Conservation (phyloP, 2,888 invertebrate genomes). For the Bembecia ichneumoniformis region DNA sequence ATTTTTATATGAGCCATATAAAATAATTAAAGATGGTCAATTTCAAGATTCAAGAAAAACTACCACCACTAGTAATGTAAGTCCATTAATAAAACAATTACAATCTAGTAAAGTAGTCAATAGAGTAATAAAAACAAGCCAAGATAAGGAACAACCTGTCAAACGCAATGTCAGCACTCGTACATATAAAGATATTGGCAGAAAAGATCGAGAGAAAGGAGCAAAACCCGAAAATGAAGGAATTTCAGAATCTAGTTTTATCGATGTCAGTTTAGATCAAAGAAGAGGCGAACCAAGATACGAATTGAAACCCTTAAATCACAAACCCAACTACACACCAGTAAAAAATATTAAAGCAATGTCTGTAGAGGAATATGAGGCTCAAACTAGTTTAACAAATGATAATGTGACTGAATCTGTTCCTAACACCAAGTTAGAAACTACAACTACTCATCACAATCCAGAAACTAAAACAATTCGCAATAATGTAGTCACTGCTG, state of each 20-base stretch:
- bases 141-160: slow-evolving; percentile 32
- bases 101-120: slow-evolving; percentile 52
- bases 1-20: slow-evolving; percentile 63
- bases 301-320: slow-evolving; percentile 45
- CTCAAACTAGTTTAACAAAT: slow-evolving; percentile 10
- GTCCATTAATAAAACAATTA: slow-evolving; percentile 57
- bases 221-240: slow-evolving; percentile 18
- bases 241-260: slow-evolving; percentile 25
- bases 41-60: slow-evolving; percentile 53
- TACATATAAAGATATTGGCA: slow-evolving; percentile 50
- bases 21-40: slow-evolving; percentile 57
- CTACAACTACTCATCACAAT: slow-evolving; percentile 8
- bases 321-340: slow-evolving; percentile 44
- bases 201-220: slow-evolving; percentile 37
- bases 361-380: slow-evolving; percentile 40
- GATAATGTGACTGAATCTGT: slow-evolving; percentile 8
- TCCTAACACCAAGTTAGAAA: slow-evolving; percentile 5
- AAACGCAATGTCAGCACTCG: slow-evolving; percentile 32
- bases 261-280: slow-evolving; percentile 43
- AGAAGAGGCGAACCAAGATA: slow-evolving; percentile 59
- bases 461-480: slow-evolving; percentile 10
- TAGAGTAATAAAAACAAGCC: slow-evolving; percentile 30
- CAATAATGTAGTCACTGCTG: slow-evolving; percentile 3
- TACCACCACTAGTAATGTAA: slow-evolving; percentile 45
- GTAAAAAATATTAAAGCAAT: slow-evolving; percentile 44